Conservation (phyloP, 2,888 invertebrate species). For the Ceratothoa steindachneri region DNA sequence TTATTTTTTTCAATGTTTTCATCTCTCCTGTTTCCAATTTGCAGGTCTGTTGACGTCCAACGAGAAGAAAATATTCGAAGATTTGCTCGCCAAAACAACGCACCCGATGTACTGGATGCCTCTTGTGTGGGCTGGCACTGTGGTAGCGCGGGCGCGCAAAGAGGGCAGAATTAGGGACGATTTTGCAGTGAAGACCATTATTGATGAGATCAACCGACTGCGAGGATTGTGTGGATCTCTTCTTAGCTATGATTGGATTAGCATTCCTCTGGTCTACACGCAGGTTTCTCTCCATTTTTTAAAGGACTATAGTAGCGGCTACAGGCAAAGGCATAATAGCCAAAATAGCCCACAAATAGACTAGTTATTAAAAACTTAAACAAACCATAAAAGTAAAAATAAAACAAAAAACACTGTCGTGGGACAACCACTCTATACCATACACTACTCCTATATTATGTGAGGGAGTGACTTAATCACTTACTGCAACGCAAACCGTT, state of each 20-base stretch:
- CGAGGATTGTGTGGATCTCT: constrained; percentile 74
- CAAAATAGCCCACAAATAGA: too few relatives aligned
- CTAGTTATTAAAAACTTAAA: too few relatives aligned
- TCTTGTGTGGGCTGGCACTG: constrained; percentile 85
- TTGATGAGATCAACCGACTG: constrained; percentile 84
- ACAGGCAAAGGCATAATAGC: too few relatives aligned
- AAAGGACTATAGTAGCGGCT: too few relatives aligned
- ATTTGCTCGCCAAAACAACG: constrained; percentile 77
- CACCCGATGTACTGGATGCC: constrained; percentile 95
- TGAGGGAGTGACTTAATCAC: too few relatives aligned
- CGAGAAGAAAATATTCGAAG: constrained; percentile 84
- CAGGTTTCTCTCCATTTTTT: constrained; percentile 36
- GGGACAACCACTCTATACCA: too few relatives aligned
- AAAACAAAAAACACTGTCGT: too few relatives aligned
- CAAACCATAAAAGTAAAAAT: too few relatives aligned
- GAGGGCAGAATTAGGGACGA: constrained; percentile 80
- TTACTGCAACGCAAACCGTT: too few relatives aligned
- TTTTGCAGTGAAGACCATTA: constrained; percentile 84
- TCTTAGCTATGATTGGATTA: constrained; percentile 85
- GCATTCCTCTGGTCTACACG: constrained; percentile 85
- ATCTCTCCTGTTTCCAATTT: constrained; percentile 51
- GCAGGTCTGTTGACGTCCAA: constrained; percentile 83
- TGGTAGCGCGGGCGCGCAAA: constrained; percentile 79
- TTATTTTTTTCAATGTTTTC: too few relatives aligned
- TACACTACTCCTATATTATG: too few relatives aligned